Conservation (phyloP, 2,888 invertebrate genomes). For the Agrochola litura region DNA sequence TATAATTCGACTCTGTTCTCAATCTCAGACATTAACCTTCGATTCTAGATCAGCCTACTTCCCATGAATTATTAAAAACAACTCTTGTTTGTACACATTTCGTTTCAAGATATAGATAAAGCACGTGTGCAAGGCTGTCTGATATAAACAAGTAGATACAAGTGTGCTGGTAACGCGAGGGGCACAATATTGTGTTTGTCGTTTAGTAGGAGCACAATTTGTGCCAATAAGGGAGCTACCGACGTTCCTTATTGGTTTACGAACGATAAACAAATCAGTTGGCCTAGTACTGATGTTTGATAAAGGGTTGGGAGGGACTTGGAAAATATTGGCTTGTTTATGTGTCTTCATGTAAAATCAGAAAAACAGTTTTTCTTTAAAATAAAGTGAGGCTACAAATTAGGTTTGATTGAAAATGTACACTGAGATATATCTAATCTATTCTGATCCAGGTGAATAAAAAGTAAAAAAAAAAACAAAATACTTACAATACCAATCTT, state of each 20-base stretch:
- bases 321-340: constrained; percentile 35
- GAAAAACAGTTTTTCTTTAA: background rate
- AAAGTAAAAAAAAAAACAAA: too few relatives aligned
- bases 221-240: constrained; percentile 57
- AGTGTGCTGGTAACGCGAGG: constrained; percentile 51
- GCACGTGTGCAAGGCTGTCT: constrained; percentile 55
- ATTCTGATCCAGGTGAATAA: background rate
- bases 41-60: constrained; percentile 38
- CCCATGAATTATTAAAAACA: constrained; percentile 46
- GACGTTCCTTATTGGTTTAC: constrained; percentile 56
- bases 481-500: constrained; percentile 7
- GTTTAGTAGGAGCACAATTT: constrained; percentile 60
- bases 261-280: constrained; percentile 63
- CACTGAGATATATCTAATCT: background rate
- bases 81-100: constrained; percentile 37
- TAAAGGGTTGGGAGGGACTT: constrained; percentile 34
- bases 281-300: constrained; percentile 51
- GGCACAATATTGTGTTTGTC: constrained; percentile 61
- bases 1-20: background rate
- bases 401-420: background rate
- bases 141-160: constrained; percentile 54
- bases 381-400: background rate
- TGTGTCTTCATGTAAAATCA: background rate
- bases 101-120: constrained; percentile 58
- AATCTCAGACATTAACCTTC: constrained; percentile 17